phyloP scores from a whole-genome alignment of 1,140 invertebrate species.

The Sycobia sp. region DNA sequence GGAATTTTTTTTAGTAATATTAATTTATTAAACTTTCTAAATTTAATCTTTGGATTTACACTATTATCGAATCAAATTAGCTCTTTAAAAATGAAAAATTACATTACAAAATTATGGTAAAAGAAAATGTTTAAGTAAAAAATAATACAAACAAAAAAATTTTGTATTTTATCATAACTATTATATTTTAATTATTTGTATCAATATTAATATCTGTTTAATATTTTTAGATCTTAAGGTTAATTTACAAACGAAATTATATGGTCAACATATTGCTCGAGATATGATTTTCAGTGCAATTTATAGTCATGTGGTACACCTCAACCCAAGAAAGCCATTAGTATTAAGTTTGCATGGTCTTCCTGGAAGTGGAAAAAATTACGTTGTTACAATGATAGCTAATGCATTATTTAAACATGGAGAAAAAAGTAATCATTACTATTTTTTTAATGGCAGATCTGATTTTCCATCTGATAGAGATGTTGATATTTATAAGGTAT shows the following conservation, averaged over 20 bases:
- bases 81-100: no score
- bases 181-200: no score
- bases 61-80: no score
- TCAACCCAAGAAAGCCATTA: slow-evolving; percentile 69
- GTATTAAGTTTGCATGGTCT: slow-evolving; percentile 80
- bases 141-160: no score
- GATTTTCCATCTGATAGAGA: slow-evolving; percentile 72
- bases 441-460: slow-evolving; percentile 79
- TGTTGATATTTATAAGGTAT: slow-evolving; percentile 63
- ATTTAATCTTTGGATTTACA: no score
- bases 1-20: no score
- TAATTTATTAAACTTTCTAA: no score
- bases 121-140: no score
- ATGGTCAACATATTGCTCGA: slow-evolving; percentile 72
- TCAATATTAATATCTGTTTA: not conserved
- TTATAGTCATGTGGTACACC: slow-evolving; percentile 57
- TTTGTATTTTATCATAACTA: no score
- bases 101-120: no score
- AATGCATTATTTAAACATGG: slow-evolving; percentile 77
- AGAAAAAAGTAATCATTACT: slow-evolving; percentile 77
- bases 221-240: slow-evolving; percentile 47
- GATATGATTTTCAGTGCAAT: slow-evolving; percentile 65
- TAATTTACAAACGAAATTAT: slow-evolving; percentile 56
- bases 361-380: slow-evolving; percentile 87
- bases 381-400: slow-evolving; percentile 81